phyloP scores from a whole-genome alignment of 2,888 invertebrate genomes.

The Plemyria rubiginata region DNA sequence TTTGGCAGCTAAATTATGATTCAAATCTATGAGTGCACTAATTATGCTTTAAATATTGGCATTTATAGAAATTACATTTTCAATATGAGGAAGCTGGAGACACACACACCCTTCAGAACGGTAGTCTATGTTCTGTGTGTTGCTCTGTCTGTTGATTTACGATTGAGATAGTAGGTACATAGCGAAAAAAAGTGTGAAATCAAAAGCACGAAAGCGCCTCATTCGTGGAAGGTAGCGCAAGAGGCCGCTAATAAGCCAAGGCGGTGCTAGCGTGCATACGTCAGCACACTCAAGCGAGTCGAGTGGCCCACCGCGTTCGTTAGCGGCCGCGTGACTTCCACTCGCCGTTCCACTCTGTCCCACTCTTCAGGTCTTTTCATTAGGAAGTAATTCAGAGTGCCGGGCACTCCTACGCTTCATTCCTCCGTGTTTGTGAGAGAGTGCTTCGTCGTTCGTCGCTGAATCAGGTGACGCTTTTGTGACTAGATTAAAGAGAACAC shows the following conservation, averaged over 20 bases:
- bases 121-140: background rate
- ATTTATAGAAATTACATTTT: too few species aligned
- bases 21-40: too few species aligned
- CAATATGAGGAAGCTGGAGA: too few species aligned
- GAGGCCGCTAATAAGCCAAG: conserved; percentile 57
- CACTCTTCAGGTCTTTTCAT: conserved; percentile 82
- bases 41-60: too few species aligned
- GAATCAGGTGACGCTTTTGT: conserved; percentile 84
- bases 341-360: conserved; percentile 66
- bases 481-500: conserved; percentile 82
- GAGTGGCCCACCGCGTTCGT: conserved; percentile 78
- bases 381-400: conserved; percentile 83
- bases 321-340: conserved; percentile 77
- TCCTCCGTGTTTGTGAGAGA: conserved; percentile 78
- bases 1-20: too few species aligned
- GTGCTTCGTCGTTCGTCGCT: conserved; percentile 71
- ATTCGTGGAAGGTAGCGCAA: conserved; percentile 15
- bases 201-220: conserved; percentile 23
- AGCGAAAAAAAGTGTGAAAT: conserved; percentile 12
- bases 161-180: too few species aligned
- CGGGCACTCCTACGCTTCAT: conserved; percentile 81
- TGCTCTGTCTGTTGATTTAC: background rate
- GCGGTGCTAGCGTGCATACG: conserved; percentile 50
- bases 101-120: background rate
- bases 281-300: conserved; percentile 64